phyloP scores from a whole-genome alignment of 2,888 invertebrate genomes.

The Sminthurides aquaticus region DNA sequence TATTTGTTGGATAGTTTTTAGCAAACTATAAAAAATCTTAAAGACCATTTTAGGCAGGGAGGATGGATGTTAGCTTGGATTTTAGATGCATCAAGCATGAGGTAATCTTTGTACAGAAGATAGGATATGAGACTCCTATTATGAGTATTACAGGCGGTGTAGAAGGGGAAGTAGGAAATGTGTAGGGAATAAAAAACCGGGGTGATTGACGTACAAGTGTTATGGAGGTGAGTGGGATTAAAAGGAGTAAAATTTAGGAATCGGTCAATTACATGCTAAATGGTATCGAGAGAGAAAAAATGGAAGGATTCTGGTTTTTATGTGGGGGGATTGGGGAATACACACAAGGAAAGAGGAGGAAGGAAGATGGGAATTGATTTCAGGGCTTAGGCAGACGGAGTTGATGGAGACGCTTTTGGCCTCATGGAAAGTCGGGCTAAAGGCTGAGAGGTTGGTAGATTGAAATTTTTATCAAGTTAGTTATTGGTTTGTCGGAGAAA shows the following conservation, averaged over 20 bases:
- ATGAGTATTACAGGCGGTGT: too few species aligned
- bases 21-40: neutral
- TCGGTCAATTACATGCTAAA: neutral
- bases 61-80: too few species aligned
- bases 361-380: neutral
- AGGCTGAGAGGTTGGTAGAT: too few species aligned
- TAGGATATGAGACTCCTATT: too few species aligned
- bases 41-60: neutral
- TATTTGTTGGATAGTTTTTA: neutral
- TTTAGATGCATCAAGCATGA: neutral
- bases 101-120: too few species aligned
- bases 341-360: neutral
- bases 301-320: too few species aligned
- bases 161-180: too few species aligned
- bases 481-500: neutral
- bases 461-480: too few species aligned
- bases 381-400: neutral
- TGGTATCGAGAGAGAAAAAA: too few species aligned
- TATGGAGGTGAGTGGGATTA: neutral
- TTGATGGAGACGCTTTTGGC: too few species aligned
- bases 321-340: too few species aligned
- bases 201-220: neutral
- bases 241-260: neutral
- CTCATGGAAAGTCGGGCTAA: too few species aligned
- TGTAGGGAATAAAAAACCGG: neutral